phyloP scores from a whole-genome alignment of 2,113 vertebrate genomes.

The Stegostoma tigrinum region DNA sequence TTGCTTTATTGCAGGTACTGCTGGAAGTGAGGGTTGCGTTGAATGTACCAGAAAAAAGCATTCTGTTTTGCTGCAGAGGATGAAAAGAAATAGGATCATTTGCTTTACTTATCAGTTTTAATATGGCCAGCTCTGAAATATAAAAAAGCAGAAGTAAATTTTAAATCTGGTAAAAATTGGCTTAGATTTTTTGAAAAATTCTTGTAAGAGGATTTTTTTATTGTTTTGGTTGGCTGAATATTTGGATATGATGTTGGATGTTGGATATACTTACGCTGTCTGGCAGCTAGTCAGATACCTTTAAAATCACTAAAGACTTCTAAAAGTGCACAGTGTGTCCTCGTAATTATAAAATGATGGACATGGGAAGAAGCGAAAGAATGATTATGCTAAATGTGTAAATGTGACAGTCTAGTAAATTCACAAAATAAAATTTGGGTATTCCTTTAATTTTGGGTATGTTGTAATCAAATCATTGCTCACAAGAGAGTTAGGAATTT shows the following conservation, averaged over 20 bases:
- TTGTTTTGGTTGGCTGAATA: not conserved
- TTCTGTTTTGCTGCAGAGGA: not conserved
- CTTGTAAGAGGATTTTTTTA: conserved; percentile 15
- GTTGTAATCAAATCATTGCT: conserved; percentile 17
- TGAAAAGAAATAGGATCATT: not conserved
- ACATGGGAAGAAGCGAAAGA: not conserved
- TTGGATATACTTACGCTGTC: not conserved
- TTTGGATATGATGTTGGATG: conserved; percentile 15
- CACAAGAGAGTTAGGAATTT: not conserved
- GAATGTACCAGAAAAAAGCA: not conserved
- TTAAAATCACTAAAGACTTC: conserved; percentile 17
- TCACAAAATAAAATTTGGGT: not conserved
- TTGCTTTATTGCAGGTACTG: conserved; percentile 25
- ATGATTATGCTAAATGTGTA: conserved; percentile 7
- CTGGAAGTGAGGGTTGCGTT: not conserved
- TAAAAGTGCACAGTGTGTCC: not conserved
- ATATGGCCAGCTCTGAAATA: not conserved
- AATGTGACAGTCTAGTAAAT: not conserved
- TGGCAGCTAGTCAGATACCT: not conserved
- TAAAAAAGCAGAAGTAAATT: not conserved
- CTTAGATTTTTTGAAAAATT: not conserved
- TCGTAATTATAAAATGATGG: not conserved
- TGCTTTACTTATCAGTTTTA: not conserved
- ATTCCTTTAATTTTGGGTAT: not conserved
- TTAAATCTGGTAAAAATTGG: not conserved